These are phyloP conservation scores for Crocuta crocuta DNA, from an alignment of 2,113 vertebrate species.

Conservation along the genomic window DNA sequence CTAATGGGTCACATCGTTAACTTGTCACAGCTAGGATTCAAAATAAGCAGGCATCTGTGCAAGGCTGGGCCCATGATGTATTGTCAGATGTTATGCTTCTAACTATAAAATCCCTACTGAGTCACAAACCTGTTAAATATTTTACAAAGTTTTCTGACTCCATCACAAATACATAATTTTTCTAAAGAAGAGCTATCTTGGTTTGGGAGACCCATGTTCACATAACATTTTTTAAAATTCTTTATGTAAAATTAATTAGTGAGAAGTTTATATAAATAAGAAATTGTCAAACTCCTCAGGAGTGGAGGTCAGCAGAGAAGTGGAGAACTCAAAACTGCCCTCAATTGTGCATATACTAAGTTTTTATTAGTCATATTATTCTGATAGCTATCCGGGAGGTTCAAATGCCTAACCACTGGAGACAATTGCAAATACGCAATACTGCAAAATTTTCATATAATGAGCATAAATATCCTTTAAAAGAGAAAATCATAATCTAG, in stretches of 20 bases:
- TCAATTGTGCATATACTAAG: conserved; percentile 70
- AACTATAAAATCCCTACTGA: not conserved
- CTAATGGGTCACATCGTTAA: not conserved
- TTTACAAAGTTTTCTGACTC: not conserved
- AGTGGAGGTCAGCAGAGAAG: not conserved
- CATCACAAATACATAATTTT: not conserved
- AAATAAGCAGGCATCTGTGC: not conserved
- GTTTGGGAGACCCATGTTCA: not conserved
- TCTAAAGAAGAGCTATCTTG: not conserved
- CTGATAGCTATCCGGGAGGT: conserved; percentile 80
- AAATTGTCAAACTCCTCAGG: conserved; percentile 62
- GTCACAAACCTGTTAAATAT: not conserved
- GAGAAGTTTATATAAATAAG: conserved; percentile 60
- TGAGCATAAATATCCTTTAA: conserved; percentile 88
- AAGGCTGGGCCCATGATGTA: not conserved
- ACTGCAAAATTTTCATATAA: conserved; percentile 84
- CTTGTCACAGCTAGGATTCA: not conserved
- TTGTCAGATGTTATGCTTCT: not conserved
- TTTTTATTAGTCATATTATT: conserved; percentile 85
- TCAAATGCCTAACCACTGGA: conserved; percentile 83
- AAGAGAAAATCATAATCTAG: conserved; percentile 85
- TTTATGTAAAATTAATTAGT: conserved; percentile 55
- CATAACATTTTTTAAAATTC: not conserved
- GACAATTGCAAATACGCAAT: conserved; percentile 82
- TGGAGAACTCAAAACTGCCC: conserved; percentile 78